phyloP scores from a whole-genome alignment of 1,140 invertebrate genomes.

The Drosophila setifemur region DNA sequence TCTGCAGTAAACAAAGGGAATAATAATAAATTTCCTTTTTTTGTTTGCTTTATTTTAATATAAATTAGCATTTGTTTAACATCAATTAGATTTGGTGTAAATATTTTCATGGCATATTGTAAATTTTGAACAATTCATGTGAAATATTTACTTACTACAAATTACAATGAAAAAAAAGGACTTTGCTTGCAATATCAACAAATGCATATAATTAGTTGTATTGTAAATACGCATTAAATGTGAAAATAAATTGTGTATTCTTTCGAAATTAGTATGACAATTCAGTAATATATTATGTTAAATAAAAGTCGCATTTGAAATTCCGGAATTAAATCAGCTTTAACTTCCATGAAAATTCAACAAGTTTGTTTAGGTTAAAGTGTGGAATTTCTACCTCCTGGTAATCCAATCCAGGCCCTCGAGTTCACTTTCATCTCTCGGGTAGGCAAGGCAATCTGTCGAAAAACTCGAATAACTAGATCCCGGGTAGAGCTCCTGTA shows the following conservation, averaged over 20 bases:
- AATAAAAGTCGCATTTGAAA: too few relatives aligned
- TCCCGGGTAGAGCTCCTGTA: neutral
- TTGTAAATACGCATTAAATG: too few relatives aligned
- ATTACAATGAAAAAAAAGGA: too few relatives aligned
- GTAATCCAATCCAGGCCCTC: conserved; percentile 1
- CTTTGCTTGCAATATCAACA: neutral
- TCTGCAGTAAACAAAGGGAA: neutral
- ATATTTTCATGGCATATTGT: neutral
- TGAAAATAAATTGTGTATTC: too few relatives aligned
- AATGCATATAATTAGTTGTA: neutral
- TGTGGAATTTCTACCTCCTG: neutral
- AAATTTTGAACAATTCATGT: neutral
- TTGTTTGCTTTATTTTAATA: neutral
- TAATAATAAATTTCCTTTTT: neutral
- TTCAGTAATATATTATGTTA: too few relatives aligned
- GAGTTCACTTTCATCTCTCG: conserved; percentile 12
- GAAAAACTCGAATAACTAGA: neutral
- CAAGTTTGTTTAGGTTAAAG: too few relatives aligned
- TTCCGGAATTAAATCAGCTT: too few relatives aligned
- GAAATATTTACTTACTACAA: neutral
- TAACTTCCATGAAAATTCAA: too few relatives aligned
- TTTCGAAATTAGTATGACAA: too few relatives aligned
- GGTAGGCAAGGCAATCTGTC: neutral
- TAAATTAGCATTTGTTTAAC: conserved; percentile 33
- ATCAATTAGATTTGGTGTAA: conserved; percentile 9